A percentile compares a stretch with the other conserved stretches of the same genome.
phyloP scores from a whole-genome alignment of 2,888 invertebrate genomes.

The Cremastinae sp. region DNA sequence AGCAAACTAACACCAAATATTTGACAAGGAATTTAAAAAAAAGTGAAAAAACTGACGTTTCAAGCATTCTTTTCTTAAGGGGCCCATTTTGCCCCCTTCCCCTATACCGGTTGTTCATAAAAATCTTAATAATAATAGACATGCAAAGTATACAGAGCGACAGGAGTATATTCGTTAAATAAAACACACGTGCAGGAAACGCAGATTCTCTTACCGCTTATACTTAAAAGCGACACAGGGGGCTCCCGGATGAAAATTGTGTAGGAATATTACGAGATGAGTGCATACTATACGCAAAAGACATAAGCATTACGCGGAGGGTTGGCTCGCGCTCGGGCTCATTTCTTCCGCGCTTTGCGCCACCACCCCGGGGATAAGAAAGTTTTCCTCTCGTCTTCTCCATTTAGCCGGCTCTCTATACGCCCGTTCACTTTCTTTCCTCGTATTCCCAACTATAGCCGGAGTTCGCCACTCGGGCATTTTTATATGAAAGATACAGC shows the following conservation, averaged over 20 bases:
- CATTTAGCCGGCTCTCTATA: slow-evolving; percentile 39
- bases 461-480: slow-evolving; percentile 57
- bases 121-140: no score
- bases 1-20: no score
- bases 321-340: slow-evolving; percentile 11
- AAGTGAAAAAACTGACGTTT: no score
- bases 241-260: slow-evolving; percentile 26
- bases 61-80: no score
- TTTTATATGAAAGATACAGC: slow-evolving; percentile 79
- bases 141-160: no score
- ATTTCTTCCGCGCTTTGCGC: slow-evolving; percentile 6
- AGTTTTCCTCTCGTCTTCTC: slow-evolving; percentile 65
- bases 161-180: no score
- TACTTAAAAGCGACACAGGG: no score
- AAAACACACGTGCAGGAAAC: no score
- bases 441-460: background rate
- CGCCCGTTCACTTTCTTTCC: slow-evolving; percentile 33
- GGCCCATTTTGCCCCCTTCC: no score
- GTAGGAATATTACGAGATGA: slow-evolving; percentile 26
- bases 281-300: slow-evolving; percentile 19
- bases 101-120: no score
- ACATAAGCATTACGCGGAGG: slow-evolving; percentile 33
- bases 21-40: no score
- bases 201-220: no score
- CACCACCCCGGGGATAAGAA: slow-evolving; percentile 70